These are phyloP conservation scores for Cladorhizidae sp. DNA, from an alignment of 37 sponge, comb jelly and placozoan genomes.

Conservation along the genomic window DNA sequence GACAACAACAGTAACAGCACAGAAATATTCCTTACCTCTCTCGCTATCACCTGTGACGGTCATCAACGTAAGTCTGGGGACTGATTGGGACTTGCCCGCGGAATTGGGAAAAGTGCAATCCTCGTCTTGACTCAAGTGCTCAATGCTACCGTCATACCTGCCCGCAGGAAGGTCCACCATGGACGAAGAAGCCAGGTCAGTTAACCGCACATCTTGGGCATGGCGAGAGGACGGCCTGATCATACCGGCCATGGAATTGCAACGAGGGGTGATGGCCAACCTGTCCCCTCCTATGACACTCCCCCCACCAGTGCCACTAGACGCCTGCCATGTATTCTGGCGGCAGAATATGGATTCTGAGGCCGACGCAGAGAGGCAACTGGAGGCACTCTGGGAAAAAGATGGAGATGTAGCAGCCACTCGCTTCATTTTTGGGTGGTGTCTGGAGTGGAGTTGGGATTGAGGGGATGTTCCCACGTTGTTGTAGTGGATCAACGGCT, in stretches of 20 bases:
- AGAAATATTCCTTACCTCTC: background rate
- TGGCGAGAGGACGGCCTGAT: background rate
- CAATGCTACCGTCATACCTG: conserved; percentile 17
- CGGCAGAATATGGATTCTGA: conserved; percentile 12
- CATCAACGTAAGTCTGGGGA: conserved; percentile 59
- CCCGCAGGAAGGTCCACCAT: conserved; percentile 63
- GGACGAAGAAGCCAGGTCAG: conserved; percentile 32
- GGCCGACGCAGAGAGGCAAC: background rate
- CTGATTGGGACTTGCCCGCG: conserved; percentile 58
- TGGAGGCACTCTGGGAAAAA: conserved; percentile 41
- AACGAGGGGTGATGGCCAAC: conserved; percentile 2
- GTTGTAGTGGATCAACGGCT: conserved; percentile 23
- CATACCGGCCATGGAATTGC: conserved; percentile 16
- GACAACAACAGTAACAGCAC: background rate
- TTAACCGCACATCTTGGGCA: background rate
- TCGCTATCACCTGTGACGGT: conserved; percentile 37
- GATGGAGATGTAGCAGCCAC: background rate
- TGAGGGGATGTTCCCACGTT: background rate
- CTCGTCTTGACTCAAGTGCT: conserved; percentile 42
- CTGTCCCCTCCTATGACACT: background rate
- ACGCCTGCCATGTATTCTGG: conserved; percentile 21
- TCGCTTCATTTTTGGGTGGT: conserved; percentile 36
- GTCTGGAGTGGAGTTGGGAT: background rate
- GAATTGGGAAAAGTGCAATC: conserved; percentile 31
- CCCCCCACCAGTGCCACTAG: background rate